Conservation (phyloP, 2,888 invertebrate genomes). For the Platycnemis pennipes region DNA sequence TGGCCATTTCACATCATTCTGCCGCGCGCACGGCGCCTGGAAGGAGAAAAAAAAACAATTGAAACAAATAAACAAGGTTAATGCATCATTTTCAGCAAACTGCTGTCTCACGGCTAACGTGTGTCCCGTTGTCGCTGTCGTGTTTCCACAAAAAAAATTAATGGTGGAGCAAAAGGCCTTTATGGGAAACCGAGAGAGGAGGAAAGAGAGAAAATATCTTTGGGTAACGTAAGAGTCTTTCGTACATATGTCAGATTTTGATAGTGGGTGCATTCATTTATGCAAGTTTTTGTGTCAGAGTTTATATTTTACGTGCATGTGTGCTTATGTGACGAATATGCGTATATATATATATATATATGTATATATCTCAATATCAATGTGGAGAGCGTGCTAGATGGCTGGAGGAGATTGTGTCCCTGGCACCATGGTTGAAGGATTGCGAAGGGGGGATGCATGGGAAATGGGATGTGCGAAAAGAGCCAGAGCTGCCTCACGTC, state of each 20-base stretch:
- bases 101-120: neutral
- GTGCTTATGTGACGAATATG: too few species aligned
- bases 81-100: slow-evolving; percentile 27
- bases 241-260: neutral
- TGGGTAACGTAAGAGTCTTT: too few species aligned
- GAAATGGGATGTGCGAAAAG: neutral
- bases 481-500: neutral
- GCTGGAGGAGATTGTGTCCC: neutral
- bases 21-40: neutral
- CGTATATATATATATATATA: too few species aligned
- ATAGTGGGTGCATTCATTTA: neutral
- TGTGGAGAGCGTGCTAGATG: neutral
- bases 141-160: slow-evolving; percentile 17
- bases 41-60: neutral
- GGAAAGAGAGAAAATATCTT: neutral
- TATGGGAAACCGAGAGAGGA: neutral
- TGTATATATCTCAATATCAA: too few species aligned
- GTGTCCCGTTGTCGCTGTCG: neutral
- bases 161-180: slow-evolving; percentile 19
- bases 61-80: neutral
- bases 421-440: neutral
- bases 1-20: neutral
- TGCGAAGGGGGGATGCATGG: neutral
- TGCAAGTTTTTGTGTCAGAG: too few species aligned
- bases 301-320: too few species aligned